Conservation (phyloP, 2,113 vertebrate species). For the Brevimyrus niger region DNA sequence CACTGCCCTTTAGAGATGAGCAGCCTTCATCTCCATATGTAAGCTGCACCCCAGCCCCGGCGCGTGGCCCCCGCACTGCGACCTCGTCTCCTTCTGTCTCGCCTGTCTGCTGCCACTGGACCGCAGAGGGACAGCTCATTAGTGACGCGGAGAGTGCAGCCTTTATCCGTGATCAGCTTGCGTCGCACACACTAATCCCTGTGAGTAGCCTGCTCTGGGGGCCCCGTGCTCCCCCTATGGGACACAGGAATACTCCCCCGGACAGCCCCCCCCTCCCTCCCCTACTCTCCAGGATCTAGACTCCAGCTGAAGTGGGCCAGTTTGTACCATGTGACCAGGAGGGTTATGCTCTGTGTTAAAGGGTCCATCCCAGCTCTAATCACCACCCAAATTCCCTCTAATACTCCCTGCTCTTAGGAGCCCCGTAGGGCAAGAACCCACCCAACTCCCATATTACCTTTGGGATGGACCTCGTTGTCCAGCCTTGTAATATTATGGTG, state of each 20-base stretch:
- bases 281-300: constrained; percentile 29
- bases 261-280: constrained; percentile 30
- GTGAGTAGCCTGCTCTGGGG: constrained; percentile 74
- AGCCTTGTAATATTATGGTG: neutral
- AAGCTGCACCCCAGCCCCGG: constrained; percentile 27
- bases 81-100: neutral
- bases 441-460: neutral
- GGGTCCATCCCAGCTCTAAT: neutral
- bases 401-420: neutral
- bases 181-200: constrained; percentile 82
- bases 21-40: neutral
- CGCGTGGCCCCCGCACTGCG: no score
- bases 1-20: neutral
- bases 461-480: neutral
- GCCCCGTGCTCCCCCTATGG: constrained; percentile 59
- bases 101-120: neutral
- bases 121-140: neutral
- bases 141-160: neutral
- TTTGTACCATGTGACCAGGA: neutral
- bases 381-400: neutral
- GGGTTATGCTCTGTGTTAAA: neutral
- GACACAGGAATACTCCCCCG: constrained; percentile 43
- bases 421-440: neutral
- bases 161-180: constrained; percentile 63
- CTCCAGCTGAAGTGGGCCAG: neutral